Conservation (phyloP, 2,797 vertebrate species). For the Sphaeramia orbicularis region DNA sequence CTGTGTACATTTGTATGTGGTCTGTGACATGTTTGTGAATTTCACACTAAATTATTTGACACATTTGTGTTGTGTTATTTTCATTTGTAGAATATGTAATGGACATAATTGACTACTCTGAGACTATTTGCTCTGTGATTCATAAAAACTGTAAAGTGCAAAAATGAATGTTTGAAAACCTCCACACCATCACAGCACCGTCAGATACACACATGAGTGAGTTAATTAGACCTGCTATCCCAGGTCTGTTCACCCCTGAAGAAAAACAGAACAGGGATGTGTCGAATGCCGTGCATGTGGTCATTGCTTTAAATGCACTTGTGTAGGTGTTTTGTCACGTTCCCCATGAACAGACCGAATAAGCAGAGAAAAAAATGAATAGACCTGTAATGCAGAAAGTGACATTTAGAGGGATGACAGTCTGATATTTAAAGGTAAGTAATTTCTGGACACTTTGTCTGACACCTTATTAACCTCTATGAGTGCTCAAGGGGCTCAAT, state of each 20-base stretch:
- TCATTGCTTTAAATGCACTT: slow-evolving; percentile 9
- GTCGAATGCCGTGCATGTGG: slow-evolving; percentile 16
- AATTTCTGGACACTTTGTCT: slow-evolving; percentile 70
- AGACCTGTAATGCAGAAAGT: slow-evolving; percentile 63
- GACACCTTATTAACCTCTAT: slow-evolving; percentile 82
- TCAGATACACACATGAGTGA: slow-evolving; percentile 41
- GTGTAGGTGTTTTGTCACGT: slow-evolving; percentile 25
- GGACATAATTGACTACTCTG: no score
- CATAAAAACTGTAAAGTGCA: background rate
- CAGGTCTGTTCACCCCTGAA: slow-evolving; percentile 20
- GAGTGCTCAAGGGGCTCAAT: slow-evolving; percentile 42
- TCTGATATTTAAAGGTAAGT: slow-evolving; percentile 77
- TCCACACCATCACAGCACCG: no score
- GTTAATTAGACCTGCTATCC: slow-evolving; percentile 58
- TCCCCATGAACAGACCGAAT: slow-evolving; percentile 33
- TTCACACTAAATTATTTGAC: no score
- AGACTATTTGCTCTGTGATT: no score
- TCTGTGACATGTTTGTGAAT: no score
- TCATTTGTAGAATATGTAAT: no score
- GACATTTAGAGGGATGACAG: slow-evolving; percentile 77
- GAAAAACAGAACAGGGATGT: slow-evolving; percentile 26
- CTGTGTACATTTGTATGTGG: no score
- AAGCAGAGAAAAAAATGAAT: slow-evolving; percentile 41
- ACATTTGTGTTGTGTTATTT: no score
- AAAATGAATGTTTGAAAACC: background rate